Evolutionary conservation across 2,113 vertebrate genomes (phyloP), one percentile per base, ranked within the genome.

Genomic region (Penelope pileata): DNA sequence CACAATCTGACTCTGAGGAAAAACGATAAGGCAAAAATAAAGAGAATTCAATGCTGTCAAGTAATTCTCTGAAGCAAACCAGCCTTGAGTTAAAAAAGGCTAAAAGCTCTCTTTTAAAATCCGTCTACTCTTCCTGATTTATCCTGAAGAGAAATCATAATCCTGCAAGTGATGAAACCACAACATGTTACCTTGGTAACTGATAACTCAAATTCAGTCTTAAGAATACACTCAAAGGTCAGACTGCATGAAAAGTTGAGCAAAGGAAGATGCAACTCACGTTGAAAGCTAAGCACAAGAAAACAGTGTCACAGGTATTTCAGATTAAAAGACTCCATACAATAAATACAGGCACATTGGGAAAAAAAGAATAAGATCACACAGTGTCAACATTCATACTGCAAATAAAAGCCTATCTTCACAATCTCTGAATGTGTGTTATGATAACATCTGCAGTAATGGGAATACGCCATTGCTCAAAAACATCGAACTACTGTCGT

Each of bases 121-220:
- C 64, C 60, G 58, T 83, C 58, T 60, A 40, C 51, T 94, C 38
- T 54, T 93, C 18, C 38, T 26, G 58, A 86, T 93, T 94, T 96
- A 97, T 86, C 82, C 91, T 86, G 75, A 66, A 94, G 88, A 94
- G 86, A 77, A 96, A 92, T 91, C 93, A 95, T 95, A 96, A 95
- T 95, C 81, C 90, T 90, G 70, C 83, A 70, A 67, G 64, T 90
- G 91, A 93, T 96, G 91, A 97, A 96, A 95, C 87, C 86, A 86
- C 8, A 95, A 90, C 60, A 89, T 50, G 97, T 97, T 97, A 95
- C 96, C 85, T 93, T 96, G 95, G 97, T 84, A 97, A 97, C 95
- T 77, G 87, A 70, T 86, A 95, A 94, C 92, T 95, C 68, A 75
- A 88, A 92, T 92, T 86, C 88, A 91, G 60, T 54, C 68, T 91